Percentiles rank a stretch among this genome's conserved stretches.
phyloP scores from a whole-genome alignment of 2,113 vertebrate genomes.

The Panurus biarmicus region DNA sequence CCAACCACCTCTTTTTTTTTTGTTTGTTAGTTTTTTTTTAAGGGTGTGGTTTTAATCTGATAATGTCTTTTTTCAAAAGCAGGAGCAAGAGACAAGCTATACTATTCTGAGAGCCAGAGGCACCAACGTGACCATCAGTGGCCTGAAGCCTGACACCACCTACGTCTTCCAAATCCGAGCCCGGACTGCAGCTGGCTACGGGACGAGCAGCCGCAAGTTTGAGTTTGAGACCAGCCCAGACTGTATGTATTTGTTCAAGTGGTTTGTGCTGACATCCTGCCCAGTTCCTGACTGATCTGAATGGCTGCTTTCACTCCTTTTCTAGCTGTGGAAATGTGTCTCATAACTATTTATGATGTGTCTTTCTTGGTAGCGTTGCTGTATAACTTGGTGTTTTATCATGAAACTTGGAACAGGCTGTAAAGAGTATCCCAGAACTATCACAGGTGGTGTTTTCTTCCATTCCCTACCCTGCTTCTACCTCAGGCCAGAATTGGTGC shows the following conservation, averaged over 20 bases:
- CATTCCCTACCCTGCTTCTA: background rate
- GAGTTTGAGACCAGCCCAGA: slow-evolving; percentile 98
- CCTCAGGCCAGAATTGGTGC: background rate
- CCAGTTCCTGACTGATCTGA: background rate
- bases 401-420: background rate
- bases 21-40: too few relatives aligned
- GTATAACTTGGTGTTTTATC: background rate
- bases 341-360: background rate
- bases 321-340: background rate
- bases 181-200: slow-evolving; percentile 93
- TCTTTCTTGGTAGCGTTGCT: background rate
- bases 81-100: slow-evolving; percentile 99
- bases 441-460: background rate
- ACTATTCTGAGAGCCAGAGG: slow-evolving; percentile 92
- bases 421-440: background rate
- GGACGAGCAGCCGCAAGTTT: slow-evolving; percentile 91
- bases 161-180: slow-evolving; percentile 97
- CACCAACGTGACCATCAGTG: slow-evolving; percentile 90
- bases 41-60: slow-evolving; percentile 59
- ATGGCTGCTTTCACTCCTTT: background rate
- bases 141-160: slow-evolving; percentile 91
- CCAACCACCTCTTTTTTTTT: background rate
- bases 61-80: slow-evolving; percentile 75
- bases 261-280: background rate
- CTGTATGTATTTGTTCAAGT: slow-evolving; percentile 77